phyloP scores from a whole-genome alignment of 2,888 invertebrate genomes.

The Nesidiocoris tenuis region DNA sequence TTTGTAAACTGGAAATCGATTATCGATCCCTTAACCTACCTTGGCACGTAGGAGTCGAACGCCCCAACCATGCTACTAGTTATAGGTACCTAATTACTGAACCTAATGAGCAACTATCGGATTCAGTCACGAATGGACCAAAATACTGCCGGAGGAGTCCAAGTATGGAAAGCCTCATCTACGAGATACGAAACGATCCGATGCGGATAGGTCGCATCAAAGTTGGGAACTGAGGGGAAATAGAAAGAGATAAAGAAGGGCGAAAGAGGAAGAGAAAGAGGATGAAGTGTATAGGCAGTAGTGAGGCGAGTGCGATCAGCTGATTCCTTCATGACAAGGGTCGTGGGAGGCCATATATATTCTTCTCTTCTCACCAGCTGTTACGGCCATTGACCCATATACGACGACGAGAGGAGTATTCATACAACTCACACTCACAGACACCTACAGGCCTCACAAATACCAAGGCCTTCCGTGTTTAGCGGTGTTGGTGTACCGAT shows the following conservation, averaged over 20 bases:
- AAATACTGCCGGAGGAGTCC: too few relatives aligned
- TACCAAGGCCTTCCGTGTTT: neutral
- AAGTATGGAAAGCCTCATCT: too few relatives aligned
- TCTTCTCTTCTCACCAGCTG: conserved; percentile 37
- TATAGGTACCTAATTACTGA: too few relatives aligned
- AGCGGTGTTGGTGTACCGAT: conserved; percentile 9
- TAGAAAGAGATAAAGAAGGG: neutral
- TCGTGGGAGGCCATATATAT: conserved; percentile 39
- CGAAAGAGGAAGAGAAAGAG: neutral
- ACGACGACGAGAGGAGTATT: neutral
- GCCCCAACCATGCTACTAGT: too few relatives aligned
- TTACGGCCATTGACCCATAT: conserved; percentile 39
- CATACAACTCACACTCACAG: neutral
- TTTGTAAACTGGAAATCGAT: too few relatives aligned
- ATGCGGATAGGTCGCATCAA: neutral
- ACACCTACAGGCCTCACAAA: conserved; percentile 13
- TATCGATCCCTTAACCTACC: too few relatives aligned
- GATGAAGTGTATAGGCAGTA: neutral
- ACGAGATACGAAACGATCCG: neutral
- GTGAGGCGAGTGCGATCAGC: conserved; percentile 27
- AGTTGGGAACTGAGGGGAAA: neutral
- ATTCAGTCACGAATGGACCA: too few relatives aligned
- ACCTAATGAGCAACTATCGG: too few relatives aligned
- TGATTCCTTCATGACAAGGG: conserved; percentile 36
- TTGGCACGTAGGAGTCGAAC: too few relatives aligned